Evolutionary conservation across 2,888 invertebrate species (phyloP), one percentile per base, ranked within the genome.

Genomic region (Melieria crassipennis): DNA sequence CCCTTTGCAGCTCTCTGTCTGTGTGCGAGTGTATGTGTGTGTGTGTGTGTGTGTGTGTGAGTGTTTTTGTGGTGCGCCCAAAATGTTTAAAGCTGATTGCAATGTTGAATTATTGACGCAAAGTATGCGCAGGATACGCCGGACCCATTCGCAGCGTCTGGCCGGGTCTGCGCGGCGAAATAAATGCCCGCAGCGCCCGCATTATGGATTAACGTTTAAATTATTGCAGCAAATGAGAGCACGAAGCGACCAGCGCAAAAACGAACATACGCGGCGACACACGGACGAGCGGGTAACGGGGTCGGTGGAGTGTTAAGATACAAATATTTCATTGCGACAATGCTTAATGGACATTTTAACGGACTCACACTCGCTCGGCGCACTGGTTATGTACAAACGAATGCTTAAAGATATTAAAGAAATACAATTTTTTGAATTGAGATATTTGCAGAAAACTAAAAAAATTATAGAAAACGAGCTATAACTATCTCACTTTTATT

Each of bases 201-300:
- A 52, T 52, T 52, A 52, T 52, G 52, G 52, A 52, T 52, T 52
- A 52, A 52, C 52, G 52, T 52, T 52, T 52, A 52, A 52, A 52
- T 52, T 52, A 52, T 52, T 52, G 13, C 52, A 52, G 11, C 13
- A 52, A 52, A 52, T 52, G 13, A 52, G 52, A n/a, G 13, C 52
- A 52, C 11, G 13, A n/a, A 11, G 13, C n/a, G n/a, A 52, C 52
- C 11, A 52, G 5, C 5, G 10, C 11, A 7, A 52, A 9, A 52
- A 9, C 52, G 13, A 52, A 52, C 11, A 50, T 1, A 50, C 7
- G 50, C 11, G 50, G 50, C 3, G 5, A 52, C 11, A 9, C 11
- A 52, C 11, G 2, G 52, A 52, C 6, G 4, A 5, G 11, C 52
- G 11, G 13, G 11, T n/a, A 52, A 7, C 6, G 52, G 11, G 10